Conservation (phyloP, 2,113 vertebrate genomes). For the Piprites chloris region DNA sequence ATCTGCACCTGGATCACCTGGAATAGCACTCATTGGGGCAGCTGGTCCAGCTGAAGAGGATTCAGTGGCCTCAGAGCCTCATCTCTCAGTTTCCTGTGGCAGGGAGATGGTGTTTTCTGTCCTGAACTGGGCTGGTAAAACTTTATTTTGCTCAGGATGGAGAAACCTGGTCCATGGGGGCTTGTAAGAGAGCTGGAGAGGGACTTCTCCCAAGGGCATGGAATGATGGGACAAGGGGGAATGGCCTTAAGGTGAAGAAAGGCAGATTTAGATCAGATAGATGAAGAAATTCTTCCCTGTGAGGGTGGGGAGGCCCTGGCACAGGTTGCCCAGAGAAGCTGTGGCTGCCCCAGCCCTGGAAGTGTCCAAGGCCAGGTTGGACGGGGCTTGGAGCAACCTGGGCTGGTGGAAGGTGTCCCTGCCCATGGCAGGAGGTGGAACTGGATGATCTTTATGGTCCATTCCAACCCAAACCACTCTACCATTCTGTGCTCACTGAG, state of each 20-base stretch:
- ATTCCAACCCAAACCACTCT: not conserved
- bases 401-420: not conserved
- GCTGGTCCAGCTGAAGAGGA: not conserved
- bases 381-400: not conserved
- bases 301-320: not conserved
- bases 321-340: not conserved
- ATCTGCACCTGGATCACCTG: not conserved
- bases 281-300: not conserved
- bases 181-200: not conserved
- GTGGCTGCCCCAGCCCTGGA: not conserved
- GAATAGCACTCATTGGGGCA: not conserved
- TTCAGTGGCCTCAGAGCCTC: not conserved
- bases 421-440: not conserved
- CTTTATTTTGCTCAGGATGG: not conserved
- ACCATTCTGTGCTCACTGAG: not conserved
- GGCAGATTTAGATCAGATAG: not conserved
- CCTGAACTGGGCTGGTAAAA: not conserved
- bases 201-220: not conserved
- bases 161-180: not conserved
- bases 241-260: not conserved
- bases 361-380: not conserved
- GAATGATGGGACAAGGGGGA: not conserved
- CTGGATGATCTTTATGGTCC: fast-evolving
- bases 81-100: not conserved
- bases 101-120: not conserved